Base-by-base conservation (phyloP, 2,797 vertebrate genomes). In the Oreochromis mossambicus region DNA sequence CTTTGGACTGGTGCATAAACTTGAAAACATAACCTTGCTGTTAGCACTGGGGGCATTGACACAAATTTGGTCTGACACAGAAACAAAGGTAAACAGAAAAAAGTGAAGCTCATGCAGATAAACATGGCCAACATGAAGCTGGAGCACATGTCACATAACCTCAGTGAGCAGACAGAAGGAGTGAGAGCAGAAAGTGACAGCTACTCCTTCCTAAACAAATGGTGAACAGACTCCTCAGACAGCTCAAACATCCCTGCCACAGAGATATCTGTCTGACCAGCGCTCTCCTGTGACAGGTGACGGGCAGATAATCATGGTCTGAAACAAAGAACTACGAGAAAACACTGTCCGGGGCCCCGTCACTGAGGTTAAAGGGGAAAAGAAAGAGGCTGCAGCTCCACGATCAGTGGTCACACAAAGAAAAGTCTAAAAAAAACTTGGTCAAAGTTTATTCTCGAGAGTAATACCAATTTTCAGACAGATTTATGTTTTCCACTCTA, bases 161-260 rank as follows among this genome's bases (percentile, higher is more conserved):
- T 14, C 9, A 83, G 88, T 34, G 66, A 52, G 17, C 84, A 88
- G 86, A 61, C 79, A 84, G 68, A 77, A 56, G 78, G 63, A 38
- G 88, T 86, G 87, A 93, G 52, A 89, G 66, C 13, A 70, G 61
- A 83, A 15, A 38, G 76, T 13, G 83, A 70, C 63, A 80, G 87
- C 61, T 56, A 26, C 92, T 86, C 87, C 94, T 52, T 94, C 93
- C 91, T 95, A 89, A 93, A 88, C 93, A 95, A 95, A 95, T 88
- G 26, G 50, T 83, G 87, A 83, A 75, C 82, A 73, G 80, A 77
- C 88, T 86, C 51, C 58, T 29, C 29, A 5, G 54, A 63, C 58
- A 21, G 46, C 77, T 83, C 78, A 81, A 50, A 66, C 92, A 79
- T 94, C 90, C 91, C 88, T 38, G 61, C 24, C 77, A 79, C 29